phyloP scores from a whole-genome alignment of 1,140 invertebrate species.

The Neuroterus valhalla region DNA sequence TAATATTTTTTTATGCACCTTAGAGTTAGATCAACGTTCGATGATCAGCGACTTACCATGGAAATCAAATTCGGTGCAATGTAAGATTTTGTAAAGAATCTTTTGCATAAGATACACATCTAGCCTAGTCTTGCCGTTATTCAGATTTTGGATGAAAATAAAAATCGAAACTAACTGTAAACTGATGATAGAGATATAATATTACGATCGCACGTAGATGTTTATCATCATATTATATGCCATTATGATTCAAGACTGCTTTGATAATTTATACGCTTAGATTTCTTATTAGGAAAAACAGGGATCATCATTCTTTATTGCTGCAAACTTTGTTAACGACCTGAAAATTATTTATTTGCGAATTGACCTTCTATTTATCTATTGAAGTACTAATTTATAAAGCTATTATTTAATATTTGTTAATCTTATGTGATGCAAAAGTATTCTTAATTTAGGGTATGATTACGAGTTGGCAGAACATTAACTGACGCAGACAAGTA shows the following conservation, averaged over 20 bases:
- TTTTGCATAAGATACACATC: not conserved
- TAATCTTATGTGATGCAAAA: conserved; percentile 10
- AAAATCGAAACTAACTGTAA: not conserved
- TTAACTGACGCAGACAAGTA: not conserved
- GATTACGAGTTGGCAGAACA: not conserved
- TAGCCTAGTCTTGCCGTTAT: conserved; percentile 11
- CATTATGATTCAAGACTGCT: conserved; percentile 10
- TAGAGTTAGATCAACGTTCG: not conserved
- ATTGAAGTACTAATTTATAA: not conserved
- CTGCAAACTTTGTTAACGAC: not conserved
- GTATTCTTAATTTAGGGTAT: conserved; percentile 7
- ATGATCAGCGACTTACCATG: conserved; percentile 1
- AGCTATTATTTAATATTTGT: not conserved
- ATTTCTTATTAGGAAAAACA: not conserved
- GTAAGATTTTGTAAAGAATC: conserved; percentile 24
- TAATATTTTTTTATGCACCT: conserved; percentile 23
- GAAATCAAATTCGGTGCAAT: not conserved
- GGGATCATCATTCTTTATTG: not conserved
- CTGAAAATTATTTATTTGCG: conserved; percentile 3
- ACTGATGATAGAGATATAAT: not conserved
- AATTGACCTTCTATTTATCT: not conserved
- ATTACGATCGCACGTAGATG: not conserved
- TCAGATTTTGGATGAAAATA: not conserved
- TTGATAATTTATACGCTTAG: conserved; percentile 10
- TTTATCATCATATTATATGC: not conserved